These are phyloP conservation scores for Lepus oiostolus DNA, from an alignment of 2,797 vertebrate genomes.

Conservation along the genomic window DNA sequence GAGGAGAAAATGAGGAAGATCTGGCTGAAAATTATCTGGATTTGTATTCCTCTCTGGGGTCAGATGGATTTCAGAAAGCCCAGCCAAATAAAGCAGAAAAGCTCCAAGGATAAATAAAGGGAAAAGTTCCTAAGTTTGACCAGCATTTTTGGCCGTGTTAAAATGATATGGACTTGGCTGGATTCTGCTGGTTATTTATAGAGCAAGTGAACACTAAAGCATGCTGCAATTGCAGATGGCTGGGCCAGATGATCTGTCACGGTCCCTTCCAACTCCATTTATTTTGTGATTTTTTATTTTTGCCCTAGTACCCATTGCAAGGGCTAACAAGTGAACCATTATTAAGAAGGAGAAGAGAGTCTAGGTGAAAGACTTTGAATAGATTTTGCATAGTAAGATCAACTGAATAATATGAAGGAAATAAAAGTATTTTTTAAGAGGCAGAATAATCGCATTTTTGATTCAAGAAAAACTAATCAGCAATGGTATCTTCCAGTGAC, in stretches of 20 bases:
- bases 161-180: slow-evolving; percentile 46
- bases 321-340: slow-evolving; percentile 71
- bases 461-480: background rate
- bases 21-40: background rate
- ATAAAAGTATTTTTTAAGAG: background rate
- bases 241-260: slow-evolving; percentile 71
- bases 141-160: slow-evolving; percentile 45
- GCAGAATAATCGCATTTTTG: background rate
- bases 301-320: slow-evolving; percentile 66
- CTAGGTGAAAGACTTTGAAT: slow-evolving; percentile 17
- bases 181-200: slow-evolving; percentile 57
- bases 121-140: slow-evolving; percentile 58
- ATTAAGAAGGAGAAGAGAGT: slow-evolving; percentile 62
- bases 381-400: slow-evolving; percentile 14
- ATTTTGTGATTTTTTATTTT: slow-evolving; percentile 71
- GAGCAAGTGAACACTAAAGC: slow-evolving; percentile 38
- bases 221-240: slow-evolving; percentile 70
- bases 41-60: background rate
- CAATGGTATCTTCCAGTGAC: background rate
- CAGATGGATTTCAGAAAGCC: slow-evolving; percentile 24
- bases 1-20: background rate
- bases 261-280: slow-evolving; percentile 72
- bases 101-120: slow-evolving; percentile 71
- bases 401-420: slow-evolving; percentile 4
- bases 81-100: slow-evolving; percentile 45